Base-by-base conservation (phyloP, 2,888 invertebrate species). In the Spisula solida region DNA sequence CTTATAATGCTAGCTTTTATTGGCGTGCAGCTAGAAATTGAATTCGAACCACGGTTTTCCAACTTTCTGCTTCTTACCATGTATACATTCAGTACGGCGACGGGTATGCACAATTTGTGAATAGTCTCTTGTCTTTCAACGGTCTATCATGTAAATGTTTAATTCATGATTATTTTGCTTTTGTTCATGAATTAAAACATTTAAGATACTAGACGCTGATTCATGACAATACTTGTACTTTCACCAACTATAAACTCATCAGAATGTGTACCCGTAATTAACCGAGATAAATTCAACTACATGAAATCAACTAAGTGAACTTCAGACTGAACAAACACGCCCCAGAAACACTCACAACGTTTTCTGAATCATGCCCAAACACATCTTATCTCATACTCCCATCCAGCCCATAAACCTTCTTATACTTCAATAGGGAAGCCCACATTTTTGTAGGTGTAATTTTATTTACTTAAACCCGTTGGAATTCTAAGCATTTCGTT, bases 381-480 rank as follows among this genome's bases (percentile, higher is more conserved):
- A 31, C 31, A 75, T 75, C 75, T 75, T 18, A 34, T 31, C 75
- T 14, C 75, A 14, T 75, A 34, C 75, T 18, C 18, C 41, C 31
- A 14, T 29, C 75, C 41, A 34, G 18, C 34, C 16, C n/a, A 75
- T 75, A 75, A 75, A 75, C 75, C n/a, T 1, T 12, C 75, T 1
- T 8, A 31, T 18, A 31, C 75, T 75, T 75, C 34, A 75, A 12
- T 16, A 31, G 31, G 75, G 75, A 31, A 75, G 75, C 34, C 75
- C 5, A 4, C 25, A 66, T 25, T 66, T 66, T 66, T 66, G 25
- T 66, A 66, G 75, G 75, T 34, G 75, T 75, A 34, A 75, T 31
- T 31, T 31, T 75, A 14, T 75, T 75, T 31, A 75, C 75, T 25
- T 75, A 75, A 75, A 75, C 75, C 31, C 75, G 31, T 75, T 8